These are phyloP conservation scores for Enteromius anoplus DNA, from an alignment of 2,797 vertebrate species.

Conservation along the genomic window DNA sequence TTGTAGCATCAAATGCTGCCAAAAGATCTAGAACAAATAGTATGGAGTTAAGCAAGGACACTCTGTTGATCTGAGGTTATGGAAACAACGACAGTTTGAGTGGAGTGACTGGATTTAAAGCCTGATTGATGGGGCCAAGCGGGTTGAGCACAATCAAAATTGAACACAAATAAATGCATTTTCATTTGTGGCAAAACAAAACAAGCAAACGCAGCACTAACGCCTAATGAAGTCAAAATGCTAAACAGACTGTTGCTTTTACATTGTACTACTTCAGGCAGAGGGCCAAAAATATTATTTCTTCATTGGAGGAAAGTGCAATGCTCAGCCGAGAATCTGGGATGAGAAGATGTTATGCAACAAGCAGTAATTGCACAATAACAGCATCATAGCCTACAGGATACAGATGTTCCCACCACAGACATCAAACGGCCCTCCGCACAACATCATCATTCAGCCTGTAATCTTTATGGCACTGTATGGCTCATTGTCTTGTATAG, in stretches of 20 bases:
- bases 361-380: constrained; percentile 25
- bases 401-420: constrained; percentile 27
- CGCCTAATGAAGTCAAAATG: constrained; percentile 31
- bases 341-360: constrained; percentile 14
- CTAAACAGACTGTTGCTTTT: constrained; percentile 21
- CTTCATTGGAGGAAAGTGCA: constrained; percentile 11
- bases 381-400: constrained; percentile 15
- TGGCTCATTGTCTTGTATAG: constrained; percentile 35
- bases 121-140: constrained; percentile 18
- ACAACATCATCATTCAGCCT: constrained; percentile 1
- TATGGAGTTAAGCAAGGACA: constrained; percentile 16
- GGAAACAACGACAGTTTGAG: constrained; percentile 2
- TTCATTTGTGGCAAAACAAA: background rate
- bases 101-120: constrained; percentile 20
- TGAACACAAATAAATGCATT: constrained; percentile 17
- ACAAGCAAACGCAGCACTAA: constrained; percentile 15
- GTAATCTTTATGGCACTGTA: constrained; percentile 28
- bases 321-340: constrained; percentile 19
- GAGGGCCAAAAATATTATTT: constrained; percentile 15
- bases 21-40: constrained; percentile 34
- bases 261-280: constrained; percentile 10
- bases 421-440: constrained; percentile 4
- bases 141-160: background rate
- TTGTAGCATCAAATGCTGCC: constrained; percentile 25
- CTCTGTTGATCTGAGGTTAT: background rate